phyloP scores from a whole-genome alignment of 2,888 invertebrate species.

The Coelinius sp. region DNA sequence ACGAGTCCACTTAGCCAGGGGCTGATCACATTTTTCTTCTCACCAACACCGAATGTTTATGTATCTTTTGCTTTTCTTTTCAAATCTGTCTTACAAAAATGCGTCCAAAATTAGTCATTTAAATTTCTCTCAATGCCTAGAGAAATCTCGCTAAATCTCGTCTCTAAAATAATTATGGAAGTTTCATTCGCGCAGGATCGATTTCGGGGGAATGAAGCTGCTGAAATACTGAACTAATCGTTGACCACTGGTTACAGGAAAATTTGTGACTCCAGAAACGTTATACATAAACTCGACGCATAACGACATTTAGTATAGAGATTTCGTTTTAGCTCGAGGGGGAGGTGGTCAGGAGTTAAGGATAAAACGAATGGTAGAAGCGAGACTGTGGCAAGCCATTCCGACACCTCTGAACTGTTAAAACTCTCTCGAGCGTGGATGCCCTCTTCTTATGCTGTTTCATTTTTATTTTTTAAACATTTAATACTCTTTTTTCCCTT shows the following conservation, averaged over 20 bases:
- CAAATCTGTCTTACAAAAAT: neutral
- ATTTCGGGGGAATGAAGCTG: no score
- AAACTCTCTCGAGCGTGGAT: slow-evolving; percentile 41
- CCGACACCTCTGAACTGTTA: slow-evolving; percentile 66
- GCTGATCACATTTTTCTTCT: slow-evolving; percentile 38
- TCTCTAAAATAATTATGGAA: no score
- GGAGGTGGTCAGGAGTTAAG: slow-evolving; percentile 46
- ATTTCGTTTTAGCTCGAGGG: slow-evolving; percentile 54
- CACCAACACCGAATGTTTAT: slow-evolving; percentile 24
- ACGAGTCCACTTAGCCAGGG: slow-evolving; percentile 32
- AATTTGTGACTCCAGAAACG: neutral
- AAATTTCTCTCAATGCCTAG: no score
- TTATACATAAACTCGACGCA: slow-evolving; percentile 60
- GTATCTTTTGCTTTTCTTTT: slow-evolving; percentile 31
- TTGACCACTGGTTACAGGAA: neutral
- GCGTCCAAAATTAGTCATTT: no score
- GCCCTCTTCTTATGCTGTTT: slow-evolving; percentile 24
- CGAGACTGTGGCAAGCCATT: slow-evolving; percentile 23
- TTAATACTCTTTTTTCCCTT: slow-evolving; percentile 7
- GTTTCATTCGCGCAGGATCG: no score
- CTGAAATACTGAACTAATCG: neutral
- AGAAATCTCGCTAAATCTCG: no score
- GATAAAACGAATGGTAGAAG: slow-evolving; percentile 30
- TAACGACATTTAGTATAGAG: slow-evolving; percentile 62
- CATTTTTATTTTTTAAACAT: slow-evolving; percentile 20